Evolutionary conservation across 1,140 invertebrate genomes (phyloP).

Genomic region (Araneus ventricosus): DNA sequence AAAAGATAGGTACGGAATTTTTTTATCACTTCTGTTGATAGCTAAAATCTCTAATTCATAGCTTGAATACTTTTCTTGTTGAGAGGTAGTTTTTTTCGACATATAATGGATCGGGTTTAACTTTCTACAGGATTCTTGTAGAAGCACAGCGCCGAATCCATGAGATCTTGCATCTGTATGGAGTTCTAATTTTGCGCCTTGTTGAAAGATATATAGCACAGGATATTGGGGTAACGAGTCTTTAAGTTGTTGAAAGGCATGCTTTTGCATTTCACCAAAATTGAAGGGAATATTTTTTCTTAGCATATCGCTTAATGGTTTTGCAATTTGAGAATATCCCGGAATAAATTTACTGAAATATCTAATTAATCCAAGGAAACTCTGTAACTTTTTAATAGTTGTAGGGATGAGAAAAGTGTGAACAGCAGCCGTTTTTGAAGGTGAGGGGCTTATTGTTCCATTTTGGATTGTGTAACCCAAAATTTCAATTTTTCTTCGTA

Average conservation of each 20-base stretch:
- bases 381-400: too few species aligned
- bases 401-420: too few species aligned
- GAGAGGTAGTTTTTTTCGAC: too few species aligned
- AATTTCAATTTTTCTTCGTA: too few species aligned
- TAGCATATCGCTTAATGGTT: conserved; percentile 79
- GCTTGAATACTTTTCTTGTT: conserved; percentile 29
- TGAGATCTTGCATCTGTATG: conserved; percentile 79
- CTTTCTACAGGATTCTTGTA: conserved; percentile 78
- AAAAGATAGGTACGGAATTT: conserved; percentile 48
- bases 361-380: too few species aligned
- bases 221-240: conserved; percentile 74
- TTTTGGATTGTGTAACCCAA: too few species aligned
- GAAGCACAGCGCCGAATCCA: conserved; percentile 81
- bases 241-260: conserved; percentile 79
- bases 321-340: conserved; percentile 77
- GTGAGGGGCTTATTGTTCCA: too few species aligned
- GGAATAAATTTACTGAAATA: conserved; percentile 78
- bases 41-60: conserved; percentile 36
- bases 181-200: conserved; percentile 47
- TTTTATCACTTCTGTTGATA: conserved; percentile 25
- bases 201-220: conserved; percentile 77
- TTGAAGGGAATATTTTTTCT: conserved; percentile 79
- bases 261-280: conserved; percentile 78
- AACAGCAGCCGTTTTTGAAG: too few species aligned
- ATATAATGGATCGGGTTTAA: background rate